Evolutionary conservation across 2,113 vertebrate genomes (phyloP).

Genomic region (Bufo bufo): DNA sequence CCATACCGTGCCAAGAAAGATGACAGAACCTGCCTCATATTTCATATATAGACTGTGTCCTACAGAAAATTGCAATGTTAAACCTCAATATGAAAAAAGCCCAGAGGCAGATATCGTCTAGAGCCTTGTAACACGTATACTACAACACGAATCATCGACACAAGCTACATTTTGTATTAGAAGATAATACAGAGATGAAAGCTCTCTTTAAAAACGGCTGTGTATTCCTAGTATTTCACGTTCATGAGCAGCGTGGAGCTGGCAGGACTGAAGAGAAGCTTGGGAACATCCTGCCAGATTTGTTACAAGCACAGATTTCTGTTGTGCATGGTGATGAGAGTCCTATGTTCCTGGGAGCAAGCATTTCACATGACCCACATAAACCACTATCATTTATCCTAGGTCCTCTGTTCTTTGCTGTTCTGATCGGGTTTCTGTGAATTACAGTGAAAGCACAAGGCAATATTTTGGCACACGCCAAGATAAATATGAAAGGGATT

Average conservation of each 20-base stretch:
- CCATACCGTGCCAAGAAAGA: not conserved
- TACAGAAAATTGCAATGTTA: too few relatives aligned
- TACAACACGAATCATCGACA: not conserved
- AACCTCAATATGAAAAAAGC: too few relatives aligned
- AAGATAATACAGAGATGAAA: not conserved
- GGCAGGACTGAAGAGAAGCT: conserved; percentile 7
- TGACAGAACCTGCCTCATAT: not conserved
- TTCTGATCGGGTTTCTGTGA: not conserved
- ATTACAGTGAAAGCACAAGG: conserved; percentile 31
- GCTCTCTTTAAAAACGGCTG: not conserved
- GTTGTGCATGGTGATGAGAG: conserved; percentile 44
- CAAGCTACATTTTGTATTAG: too few relatives aligned
- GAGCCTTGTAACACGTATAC: too few relatives aligned
- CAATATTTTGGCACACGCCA: conserved; percentile 35
- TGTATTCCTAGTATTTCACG: not conserved
- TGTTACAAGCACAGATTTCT: conserved; percentile 21
- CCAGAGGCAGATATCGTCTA: too few relatives aligned
- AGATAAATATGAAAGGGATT: conserved; percentile 34
- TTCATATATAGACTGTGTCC: not conserved
- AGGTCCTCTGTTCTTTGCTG: conserved; percentile 25
- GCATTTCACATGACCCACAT: conserved; percentile 50
- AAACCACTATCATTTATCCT: conserved; percentile 47
- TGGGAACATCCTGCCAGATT: conserved; percentile 30
- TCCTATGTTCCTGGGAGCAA: conserved; percentile 36
- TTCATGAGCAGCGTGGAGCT: not conserved